Base-by-base conservation (phyloP, 2,888 invertebrate genomes). In the Ferrisia virgata region DNA sequence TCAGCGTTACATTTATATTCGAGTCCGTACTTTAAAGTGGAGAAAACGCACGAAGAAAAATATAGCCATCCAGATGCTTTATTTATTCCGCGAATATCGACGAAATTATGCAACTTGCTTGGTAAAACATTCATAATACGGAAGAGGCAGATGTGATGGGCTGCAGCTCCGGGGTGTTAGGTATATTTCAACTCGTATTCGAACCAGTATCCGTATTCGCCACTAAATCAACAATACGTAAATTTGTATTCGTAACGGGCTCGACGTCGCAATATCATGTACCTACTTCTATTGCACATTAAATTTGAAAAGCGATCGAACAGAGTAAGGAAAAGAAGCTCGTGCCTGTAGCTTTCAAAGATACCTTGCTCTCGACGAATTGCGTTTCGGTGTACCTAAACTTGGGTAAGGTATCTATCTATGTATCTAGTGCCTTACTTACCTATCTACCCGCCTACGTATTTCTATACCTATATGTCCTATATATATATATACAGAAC, bases 181-280 rank as follows among this genome's bases (percentile, higher is more conserved):
- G 25, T 25, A 64, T 64, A 64, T 28, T 64, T 64, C 25, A 13
- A 64, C n/a, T 28, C 28, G 58, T 28, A 64, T 28, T 28, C 28
- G 58, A 64, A 64, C 28, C 25, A 28, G 28, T 28, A 64, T 25
- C 58, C 25, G 47, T 11, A 13, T 25, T 18, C 22, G 53, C 18
- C 58, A 64, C 6, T 64, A 64, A 64, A 64, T 64, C 58, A 64
- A 64, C 58, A 64, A 64, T 64, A 64, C 58, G 58, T 64, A 64
- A 64, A 64, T 64, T 64, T 64, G 58, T 28, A 64, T 64, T 64
- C 58, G 58, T 28, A 64, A 25, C 58, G 58, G 13, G 58, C 28
- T 64, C 58, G 25, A n/a, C n/a, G n/a, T n/a, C n/a, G n/a, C n/a
- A n/a, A n/a, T n/a, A n/a, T n/a, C n/a, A n/a, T 11, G 13, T 64